Evolutionary conservation across 2,797 vertebrate genomes (phyloP).

Genomic region (Emys orbicularis): DNA sequence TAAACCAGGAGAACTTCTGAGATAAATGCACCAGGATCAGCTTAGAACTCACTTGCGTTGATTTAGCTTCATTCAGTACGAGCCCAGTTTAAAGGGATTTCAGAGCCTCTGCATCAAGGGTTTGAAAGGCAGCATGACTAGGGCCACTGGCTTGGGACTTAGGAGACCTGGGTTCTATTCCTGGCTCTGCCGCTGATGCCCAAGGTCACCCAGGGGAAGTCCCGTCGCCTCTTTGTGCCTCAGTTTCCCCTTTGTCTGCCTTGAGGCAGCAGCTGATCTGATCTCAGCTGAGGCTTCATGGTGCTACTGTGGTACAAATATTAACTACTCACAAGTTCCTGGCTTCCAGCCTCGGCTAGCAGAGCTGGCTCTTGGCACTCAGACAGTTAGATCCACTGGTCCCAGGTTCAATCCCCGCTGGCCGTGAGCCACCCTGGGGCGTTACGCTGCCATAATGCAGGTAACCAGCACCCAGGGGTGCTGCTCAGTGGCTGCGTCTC

Average conservation of each 20-base stretch:
- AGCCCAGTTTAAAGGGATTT: not conserved
- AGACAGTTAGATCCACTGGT: not conserved
- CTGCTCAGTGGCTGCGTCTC: not conserved
- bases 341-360: no score
- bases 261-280: not conserved
- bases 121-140: not conserved
- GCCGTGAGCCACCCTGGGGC: not conserved
- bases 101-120: not conserved
- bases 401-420: not conserved
- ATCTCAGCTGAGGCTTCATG: not conserved
- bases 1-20: not conserved
- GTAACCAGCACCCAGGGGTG: not conserved
- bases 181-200: not conserved
- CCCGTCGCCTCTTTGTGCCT: not conserved
- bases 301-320: not conserved
- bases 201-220: not conserved
- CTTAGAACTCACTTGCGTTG: not conserved
- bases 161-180: not conserved
- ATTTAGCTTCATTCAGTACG: not conserved
- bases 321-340: not conserved
- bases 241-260: not conserved
- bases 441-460: not conserved
- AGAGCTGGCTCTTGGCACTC: not conserved
- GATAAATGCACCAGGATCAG: not conserved
- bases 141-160: not conserved